These are phyloP conservation scores for Cynopterus brachyotis DNA, from an alignment of 2,113 vertebrate genomes.

Conservation along the genomic window DNA sequence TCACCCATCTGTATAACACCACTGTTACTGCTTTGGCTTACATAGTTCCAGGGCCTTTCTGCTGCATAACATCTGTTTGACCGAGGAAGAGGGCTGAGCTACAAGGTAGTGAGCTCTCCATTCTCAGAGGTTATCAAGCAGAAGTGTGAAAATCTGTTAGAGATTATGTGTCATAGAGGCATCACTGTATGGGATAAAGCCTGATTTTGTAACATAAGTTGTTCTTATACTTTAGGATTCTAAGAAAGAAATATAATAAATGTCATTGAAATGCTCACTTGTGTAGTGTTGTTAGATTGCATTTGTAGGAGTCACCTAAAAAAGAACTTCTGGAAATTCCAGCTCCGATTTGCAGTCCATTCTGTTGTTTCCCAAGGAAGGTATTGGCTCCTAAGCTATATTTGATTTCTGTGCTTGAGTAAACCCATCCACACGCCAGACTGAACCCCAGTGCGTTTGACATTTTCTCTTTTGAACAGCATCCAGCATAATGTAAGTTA, in stretches of 20 bases:
- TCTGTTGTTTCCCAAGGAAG: conserved; percentile 50
- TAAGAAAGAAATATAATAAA: neutral
- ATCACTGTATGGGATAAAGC: neutral
- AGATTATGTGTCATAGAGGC: neutral
- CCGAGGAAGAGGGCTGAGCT: neutral
- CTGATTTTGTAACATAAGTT: neutral
- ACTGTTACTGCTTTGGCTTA: neutral
- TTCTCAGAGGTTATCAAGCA: neutral
- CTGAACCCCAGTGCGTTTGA: conserved; percentile 67
- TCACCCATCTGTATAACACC: neutral
- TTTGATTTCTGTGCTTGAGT: conserved; percentile 78
- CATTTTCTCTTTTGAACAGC: conserved; percentile 76
- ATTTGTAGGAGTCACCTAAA: conserved; percentile 12
- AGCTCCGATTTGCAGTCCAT: conserved; percentile 41
- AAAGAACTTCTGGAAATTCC: conserved; percentile 46
- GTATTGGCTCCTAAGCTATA: conserved; percentile 59
- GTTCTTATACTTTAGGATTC: neutral
- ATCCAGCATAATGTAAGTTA: conserved; percentile 66
- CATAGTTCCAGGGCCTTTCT: neutral
- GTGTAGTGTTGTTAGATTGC: neutral
- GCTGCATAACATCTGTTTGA: neutral
- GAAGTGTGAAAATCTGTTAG: neutral
- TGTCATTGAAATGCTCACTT: neutral
- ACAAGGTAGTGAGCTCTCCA: neutral
- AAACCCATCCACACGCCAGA: conserved; percentile 78